A percentile compares a stretch with the other conserved stretches of the same genome.
Conservation (phyloP, 2,113 vertebrate genomes). For the Prietella phreatophila region DNA sequence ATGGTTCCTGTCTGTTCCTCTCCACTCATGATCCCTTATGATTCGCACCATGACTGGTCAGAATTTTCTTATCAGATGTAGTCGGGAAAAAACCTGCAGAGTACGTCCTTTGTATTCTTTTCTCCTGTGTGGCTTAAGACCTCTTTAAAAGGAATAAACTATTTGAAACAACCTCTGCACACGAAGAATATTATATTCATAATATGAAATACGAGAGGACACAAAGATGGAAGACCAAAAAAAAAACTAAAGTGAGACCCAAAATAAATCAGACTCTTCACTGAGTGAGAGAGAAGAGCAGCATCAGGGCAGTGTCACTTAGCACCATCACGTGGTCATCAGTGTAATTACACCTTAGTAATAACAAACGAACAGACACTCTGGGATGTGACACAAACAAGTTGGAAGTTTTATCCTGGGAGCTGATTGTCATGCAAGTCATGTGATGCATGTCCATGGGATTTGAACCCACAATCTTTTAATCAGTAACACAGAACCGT, state of each 20-base stretch:
- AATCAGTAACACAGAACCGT: not conserved
- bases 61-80: not conserved
- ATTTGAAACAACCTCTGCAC: not conserved
- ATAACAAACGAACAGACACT: not conserved
- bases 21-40: not conserved
- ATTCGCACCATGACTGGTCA: not conserved
- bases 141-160: slow-evolving; percentile 1
- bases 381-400: not conserved
- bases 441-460: not conserved
- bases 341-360: not conserved
- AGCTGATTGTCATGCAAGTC: not conserved
- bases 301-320: not conserved
- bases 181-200: not conserved
- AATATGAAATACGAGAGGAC: not conserved
- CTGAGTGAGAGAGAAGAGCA: not conserved
- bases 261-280: not conserved
- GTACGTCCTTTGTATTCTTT: not conserved
- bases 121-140: not conserved
- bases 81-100: not conserved
- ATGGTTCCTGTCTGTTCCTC: not conserved
- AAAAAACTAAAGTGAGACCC: not conserved
- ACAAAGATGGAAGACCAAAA: not conserved
- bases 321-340: slow-evolving; percentile 13
- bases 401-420: too few species aligned
- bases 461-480: not conserved